These are phyloP conservation scores for Drosophila helvetica DNA, from an alignment of 2,888 invertebrate species.

Conservation along the genomic window DNA sequence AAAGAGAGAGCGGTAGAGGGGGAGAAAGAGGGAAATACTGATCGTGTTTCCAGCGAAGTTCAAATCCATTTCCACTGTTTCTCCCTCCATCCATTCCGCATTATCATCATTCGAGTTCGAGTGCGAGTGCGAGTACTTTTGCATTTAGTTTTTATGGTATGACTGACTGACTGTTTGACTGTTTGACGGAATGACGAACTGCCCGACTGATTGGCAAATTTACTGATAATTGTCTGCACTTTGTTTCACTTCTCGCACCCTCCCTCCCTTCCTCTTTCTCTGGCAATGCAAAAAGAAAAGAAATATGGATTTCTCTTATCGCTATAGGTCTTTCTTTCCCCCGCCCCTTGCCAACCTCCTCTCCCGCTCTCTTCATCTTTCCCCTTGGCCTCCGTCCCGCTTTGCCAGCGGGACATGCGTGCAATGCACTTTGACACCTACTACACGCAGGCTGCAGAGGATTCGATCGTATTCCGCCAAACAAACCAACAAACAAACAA, in stretches of 20 bases:
- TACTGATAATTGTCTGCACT: conserved; percentile 49
- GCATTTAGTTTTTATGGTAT: conserved; percentile 69
- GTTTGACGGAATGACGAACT: conserved; percentile 36
- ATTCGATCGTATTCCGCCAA: not conserved
- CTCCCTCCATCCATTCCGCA: conserved; percentile 36
- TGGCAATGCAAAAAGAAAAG: not conserved
- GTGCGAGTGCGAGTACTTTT: conserved; percentile 52
- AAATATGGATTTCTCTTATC: conserved; percentile 1
- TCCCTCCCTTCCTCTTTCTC: conserved; percentile 5
- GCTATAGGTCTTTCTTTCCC: conserved; percentile 24
- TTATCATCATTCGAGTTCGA: conserved; percentile 41
- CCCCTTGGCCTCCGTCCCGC: not conserved
- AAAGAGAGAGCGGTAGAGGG: not conserved
- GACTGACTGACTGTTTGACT: conserved; percentile 23
- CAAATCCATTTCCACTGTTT: conserved; percentile 74
- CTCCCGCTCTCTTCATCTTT: not conserved
- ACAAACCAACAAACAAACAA: conserved; percentile 32
- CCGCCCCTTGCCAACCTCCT: not conserved
- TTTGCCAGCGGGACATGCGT: conserved; percentile 35
- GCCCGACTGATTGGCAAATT: conserved; percentile 41
- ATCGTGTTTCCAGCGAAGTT: conserved; percentile 64
- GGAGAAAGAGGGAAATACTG: conserved; percentile 3
- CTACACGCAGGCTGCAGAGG: not conserved
- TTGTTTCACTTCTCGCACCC: conserved; percentile 40
- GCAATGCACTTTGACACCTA: conserved; percentile 55